Evolutionary conservation across 2,888 invertebrate species (phyloP), one percentile per base, ranked within the genome.

Genomic region (Trichacis sp.): DNA sequence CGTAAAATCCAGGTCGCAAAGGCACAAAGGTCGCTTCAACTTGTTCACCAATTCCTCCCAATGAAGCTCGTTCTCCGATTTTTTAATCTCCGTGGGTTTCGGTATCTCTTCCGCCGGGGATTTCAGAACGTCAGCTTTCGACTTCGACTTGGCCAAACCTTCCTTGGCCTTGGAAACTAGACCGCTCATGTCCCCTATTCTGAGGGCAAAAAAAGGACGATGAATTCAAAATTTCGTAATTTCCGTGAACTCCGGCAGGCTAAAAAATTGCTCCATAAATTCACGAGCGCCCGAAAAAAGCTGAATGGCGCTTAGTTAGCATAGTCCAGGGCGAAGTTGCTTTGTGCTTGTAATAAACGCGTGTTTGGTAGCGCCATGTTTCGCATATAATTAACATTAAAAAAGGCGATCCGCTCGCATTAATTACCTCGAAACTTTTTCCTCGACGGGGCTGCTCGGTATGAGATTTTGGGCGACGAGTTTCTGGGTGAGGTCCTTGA

Each of bases 1-100:
- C 9, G 96, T 96, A 85, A 99, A 99, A 85, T 99, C 98, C 78
- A 98, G 88, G 85, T 98, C 98, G 83, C 97, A 96, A 47, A 96
- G 88, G 69, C 93, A 91, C 81, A 95, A 87, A 66, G 93, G 91
- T 68, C 94, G 87, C 64, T 90, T 88, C 73, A 93, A 87, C 68
- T 91, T 91, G 36, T 91, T 90, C 50, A 93, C 91, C 65, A 98
- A 85, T 78, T 95, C 94, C 79, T 98, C 97, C 98, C 98, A 98
- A 78, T 97, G 95, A 1, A 97, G 85, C 78, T 98, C 97, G 78
- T 94, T 95, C 85, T 97, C 97, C 0, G 95, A 93, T 80, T 96
- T 93, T 84, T 95, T 95, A 29, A 90, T 87, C 80, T 94, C 93
- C 24, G 88, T 79, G 53, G 85, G 77, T 84, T 89, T 91, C 72